phyloP scores from a whole-genome alignment of 2,888 invertebrate genomes.

The Epinotia demarniana region DNA sequence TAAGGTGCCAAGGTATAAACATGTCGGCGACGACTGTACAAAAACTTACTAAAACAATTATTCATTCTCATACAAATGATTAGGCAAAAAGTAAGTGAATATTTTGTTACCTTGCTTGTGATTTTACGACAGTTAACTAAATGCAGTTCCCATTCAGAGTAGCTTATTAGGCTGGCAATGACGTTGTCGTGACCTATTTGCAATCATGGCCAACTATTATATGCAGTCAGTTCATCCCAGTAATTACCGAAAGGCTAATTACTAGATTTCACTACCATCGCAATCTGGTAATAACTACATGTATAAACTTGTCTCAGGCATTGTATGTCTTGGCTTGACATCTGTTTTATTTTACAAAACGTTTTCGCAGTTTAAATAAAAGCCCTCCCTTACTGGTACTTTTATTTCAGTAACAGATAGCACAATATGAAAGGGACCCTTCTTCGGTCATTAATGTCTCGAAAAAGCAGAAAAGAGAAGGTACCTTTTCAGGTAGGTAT shows the following conservation, averaged over 20 bases:
- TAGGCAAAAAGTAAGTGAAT: too few species aligned
- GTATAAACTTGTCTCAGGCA: too few species aligned
- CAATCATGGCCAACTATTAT: constrained; percentile 15
- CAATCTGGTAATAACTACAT: too few species aligned
- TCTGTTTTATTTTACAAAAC: background rate
- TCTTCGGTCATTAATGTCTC: constrained; percentile 58
- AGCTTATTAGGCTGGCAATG: constrained; percentile 16
- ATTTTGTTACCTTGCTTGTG: background rate
- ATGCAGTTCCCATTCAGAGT: background rate
- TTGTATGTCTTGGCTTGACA: background rate
- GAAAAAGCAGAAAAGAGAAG: constrained; percentile 58
- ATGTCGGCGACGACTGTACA: too few species aligned
- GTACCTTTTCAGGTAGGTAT: constrained; percentile 52
- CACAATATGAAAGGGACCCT: constrained; percentile 57
- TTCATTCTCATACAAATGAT: too few species aligned
- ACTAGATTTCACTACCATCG: background rate
- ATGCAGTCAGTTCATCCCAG: constrained; percentile 8
- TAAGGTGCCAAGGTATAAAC: too few species aligned
- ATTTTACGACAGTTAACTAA: background rate
- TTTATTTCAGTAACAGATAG: constrained; percentile 46
- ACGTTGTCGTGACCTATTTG: constrained; percentile 9
- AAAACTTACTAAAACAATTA: too few species aligned
- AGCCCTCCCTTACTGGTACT: constrained; percentile 10
- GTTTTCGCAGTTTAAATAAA: constrained; percentile 29
- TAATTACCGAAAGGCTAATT: constrained; percentile 3